Percentiles rank a stretch among this genome's conserved stretches.
Conservation (phyloP, 1,140 invertebrate genomes). For the Phocides pigmalion region DNA sequence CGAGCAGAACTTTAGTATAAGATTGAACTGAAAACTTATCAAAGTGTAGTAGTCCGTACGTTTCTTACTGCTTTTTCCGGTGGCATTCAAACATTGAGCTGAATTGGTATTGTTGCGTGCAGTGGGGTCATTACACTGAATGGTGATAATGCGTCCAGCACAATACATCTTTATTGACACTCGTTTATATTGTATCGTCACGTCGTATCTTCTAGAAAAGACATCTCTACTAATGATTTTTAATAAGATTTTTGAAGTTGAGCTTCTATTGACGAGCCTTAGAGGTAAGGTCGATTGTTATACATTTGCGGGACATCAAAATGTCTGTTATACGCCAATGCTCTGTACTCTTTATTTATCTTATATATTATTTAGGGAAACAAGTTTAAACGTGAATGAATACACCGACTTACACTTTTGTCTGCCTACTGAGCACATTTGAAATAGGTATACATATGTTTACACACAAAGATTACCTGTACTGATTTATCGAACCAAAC, state of each 20-base stretch:
- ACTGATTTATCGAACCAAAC: constrained; percentile 19
- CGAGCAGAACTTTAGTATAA: background rate
- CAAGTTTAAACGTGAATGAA: too few species aligned
- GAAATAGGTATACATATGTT: too few species aligned
- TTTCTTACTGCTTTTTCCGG: constrained; percentile 41
- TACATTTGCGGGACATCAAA: too few species aligned
- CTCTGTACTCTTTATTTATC: too few species aligned
- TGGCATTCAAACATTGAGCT: constrained; percentile 47
- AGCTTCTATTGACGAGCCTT: too few species aligned
- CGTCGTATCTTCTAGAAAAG: constrained; percentile 14
- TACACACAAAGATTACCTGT: background rate
- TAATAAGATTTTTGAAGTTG: too few species aligned
- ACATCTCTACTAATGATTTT: too few species aligned
- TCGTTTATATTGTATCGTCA: constrained; percentile 4
- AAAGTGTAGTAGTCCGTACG: constrained; percentile 23
- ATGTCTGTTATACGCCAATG: too few species aligned
- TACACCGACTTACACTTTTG: too few species aligned
- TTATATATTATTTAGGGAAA: too few species aligned
- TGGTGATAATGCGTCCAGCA: constrained; percentile 55
- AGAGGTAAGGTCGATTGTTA: too few species aligned
- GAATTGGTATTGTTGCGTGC: constrained; percentile 57
- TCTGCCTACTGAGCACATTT: too few species aligned
- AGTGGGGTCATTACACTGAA: constrained; percentile 61
- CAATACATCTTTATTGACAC: constrained; percentile 57
- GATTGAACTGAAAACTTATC: constrained; percentile 14